Percentiles rank a stretch among this genome's conserved stretches.
These are phyloP conservation scores for Musca domestica DNA, from an alignment of 1,140 invertebrate species.

Conservation along the genomic window DNA sequence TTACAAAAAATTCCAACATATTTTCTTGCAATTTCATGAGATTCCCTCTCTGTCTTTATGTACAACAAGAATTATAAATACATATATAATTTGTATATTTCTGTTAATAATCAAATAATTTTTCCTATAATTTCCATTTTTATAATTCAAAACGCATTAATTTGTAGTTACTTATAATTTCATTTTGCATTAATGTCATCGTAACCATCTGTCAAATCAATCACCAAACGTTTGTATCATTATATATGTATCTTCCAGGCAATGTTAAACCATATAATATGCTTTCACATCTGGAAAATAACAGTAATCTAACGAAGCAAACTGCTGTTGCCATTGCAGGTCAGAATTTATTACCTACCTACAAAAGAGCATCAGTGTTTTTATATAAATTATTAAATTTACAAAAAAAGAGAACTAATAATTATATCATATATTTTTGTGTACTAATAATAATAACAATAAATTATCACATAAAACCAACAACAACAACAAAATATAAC, in stretches of 20 bases:
- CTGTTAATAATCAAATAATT: not conserved
- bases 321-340: slow-evolving; percentile 52
- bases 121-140: not conserved
- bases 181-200: slow-evolving; percentile 9
- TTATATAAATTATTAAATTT: too few relatives aligned
- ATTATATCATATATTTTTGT: too few relatives aligned
- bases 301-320: slow-evolving; percentile 52
- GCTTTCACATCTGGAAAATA: slow-evolving; percentile 54
- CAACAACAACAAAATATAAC: too few relatives aligned
- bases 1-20: too few relatives aligned
- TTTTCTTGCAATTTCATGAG: too few relatives aligned
- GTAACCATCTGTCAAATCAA: too few relatives aligned
- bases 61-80: not conserved
- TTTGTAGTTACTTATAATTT: not conserved
- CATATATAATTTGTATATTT: not conserved
- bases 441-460: too few relatives aligned
- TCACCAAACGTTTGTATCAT: not conserved
- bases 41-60: not conserved
- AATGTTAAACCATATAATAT: slow-evolving; percentile 53
- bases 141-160: not conserved
- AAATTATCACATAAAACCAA: too few relatives aligned
- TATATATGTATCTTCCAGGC: slow-evolving; percentile 47
- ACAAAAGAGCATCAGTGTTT: not conserved
- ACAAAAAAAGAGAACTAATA: too few relatives aligned
- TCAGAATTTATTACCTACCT: slow-evolving; percentile 33